Evolutionary conservation across 2,888 invertebrate species (phyloP), one percentile per base, ranked within the genome.

Genomic region (Drosophila maculinotata): DNA sequence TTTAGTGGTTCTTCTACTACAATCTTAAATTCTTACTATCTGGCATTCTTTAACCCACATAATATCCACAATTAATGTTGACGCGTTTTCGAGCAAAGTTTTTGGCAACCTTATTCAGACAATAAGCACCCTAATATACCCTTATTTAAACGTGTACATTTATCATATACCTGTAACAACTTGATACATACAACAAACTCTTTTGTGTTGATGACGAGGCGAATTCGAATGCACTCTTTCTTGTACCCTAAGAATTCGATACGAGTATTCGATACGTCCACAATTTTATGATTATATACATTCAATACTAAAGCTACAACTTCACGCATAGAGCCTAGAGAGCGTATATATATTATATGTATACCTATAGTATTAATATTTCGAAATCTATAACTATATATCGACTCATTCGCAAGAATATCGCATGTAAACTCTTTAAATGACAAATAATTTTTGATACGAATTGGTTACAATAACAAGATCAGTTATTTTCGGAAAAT

Each of bases 41-140:
- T 74, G 79, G 78, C 77, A 77, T 67, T 68, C 23, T 48, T 57
- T 42, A 42, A 53, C 35, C 39, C 36, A 67, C 53, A 35, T 42
- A 56, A 69, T 48, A 62, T 20, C 35, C 39, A 33, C 17, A 65
- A 58, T 17, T 51, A 14, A 36, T 51, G 53, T 54, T 76, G 57
- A 68, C 25, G 70, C 67, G 86, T 82, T 77, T 79, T 79, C 65
- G 80, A 82, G 83, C 86, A 85, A 85, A 52, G 56, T 72, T 72
- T 69, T 58, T 72, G 59, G 33, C 56, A 74, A 56, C 17, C 9
- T 35, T 30, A 47, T 28, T 53, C 36, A 38, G 15, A 20, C 20
- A 44, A 36, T 53, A 45, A 35, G 3, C 44, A 49, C 28, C 8
- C 48, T 20, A 41, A 56, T 36, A 15, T 36, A 56, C 25, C 14